These are phyloP conservation scores for Eumeta japonica DNA, from an alignment of 1,140 invertebrate species.

Conservation along the genomic window DNA sequence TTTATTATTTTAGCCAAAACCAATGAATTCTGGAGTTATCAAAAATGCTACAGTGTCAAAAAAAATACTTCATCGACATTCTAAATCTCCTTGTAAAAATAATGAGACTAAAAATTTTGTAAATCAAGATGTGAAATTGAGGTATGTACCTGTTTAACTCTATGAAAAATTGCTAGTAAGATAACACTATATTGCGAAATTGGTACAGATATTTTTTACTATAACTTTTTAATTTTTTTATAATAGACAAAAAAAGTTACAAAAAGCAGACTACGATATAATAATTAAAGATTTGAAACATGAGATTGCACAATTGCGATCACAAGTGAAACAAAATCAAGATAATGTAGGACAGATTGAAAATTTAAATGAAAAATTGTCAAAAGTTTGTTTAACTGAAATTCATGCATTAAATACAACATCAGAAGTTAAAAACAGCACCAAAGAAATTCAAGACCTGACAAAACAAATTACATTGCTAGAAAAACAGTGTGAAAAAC, in stretches of 20 bases:
- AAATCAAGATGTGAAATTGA: no score
- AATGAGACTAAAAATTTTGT: no score
- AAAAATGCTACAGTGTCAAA: no score
- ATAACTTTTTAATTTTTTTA: background rate
- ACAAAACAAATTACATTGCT: background rate
- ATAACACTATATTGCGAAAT: no score
- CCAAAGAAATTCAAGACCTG: background rate
- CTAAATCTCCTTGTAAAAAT: no score
- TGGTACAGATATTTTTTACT: background rate
- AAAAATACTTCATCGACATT: no score
- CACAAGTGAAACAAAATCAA: constrained; percentile 22
- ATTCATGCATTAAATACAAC: background rate
- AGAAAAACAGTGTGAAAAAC: constrained; percentile 34
- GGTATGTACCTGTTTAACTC: no score
- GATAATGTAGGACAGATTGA: constrained; percentile 13
- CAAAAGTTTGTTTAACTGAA: constrained; percentile 12
- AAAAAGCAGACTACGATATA: background rate
- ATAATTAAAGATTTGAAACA: constrained; percentile 21
- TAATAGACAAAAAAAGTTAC: background rate
- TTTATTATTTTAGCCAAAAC: no score
- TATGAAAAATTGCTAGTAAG: no score
- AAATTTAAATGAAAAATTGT: constrained; percentile 25
- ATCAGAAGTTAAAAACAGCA: background rate
- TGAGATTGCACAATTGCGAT: constrained; percentile 32
- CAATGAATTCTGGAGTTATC: no score